Conservation (phyloP, 2,888 invertebrate genomes). For the Oligia fasciuncula region DNA sequence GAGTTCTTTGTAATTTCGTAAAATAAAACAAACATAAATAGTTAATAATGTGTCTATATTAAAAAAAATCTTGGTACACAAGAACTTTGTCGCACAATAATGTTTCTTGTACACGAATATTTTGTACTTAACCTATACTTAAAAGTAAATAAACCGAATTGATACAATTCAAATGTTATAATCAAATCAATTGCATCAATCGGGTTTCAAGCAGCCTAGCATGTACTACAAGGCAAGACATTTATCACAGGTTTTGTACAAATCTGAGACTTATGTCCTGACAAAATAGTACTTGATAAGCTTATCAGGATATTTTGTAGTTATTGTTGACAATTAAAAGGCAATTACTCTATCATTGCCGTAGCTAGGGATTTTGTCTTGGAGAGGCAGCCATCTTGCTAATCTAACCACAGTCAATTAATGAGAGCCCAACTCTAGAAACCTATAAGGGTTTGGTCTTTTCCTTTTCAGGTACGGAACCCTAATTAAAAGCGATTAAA, state of each 20-base stretch:
- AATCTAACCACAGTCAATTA: no score
- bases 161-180: constrained; percentile 11
- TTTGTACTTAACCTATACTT: constrained; percentile 60
- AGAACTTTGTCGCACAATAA: constrained; percentile 27
- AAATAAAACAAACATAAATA: constrained; percentile 40
- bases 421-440: no score
- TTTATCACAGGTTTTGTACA: not conserved
- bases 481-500: no score
- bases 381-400: no score
- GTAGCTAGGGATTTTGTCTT: no score
- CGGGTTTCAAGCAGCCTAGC: constrained; percentile 7
- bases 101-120: constrained; percentile 47
- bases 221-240: constrained; percentile 3
- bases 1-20: not conserved
- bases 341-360: no score
- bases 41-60: constrained; percentile 52
- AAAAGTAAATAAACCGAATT: constrained; percentile 29
- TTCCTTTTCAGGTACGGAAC: no score
- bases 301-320: constrained; percentile 31
- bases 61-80: constrained; percentile 56
- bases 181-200: constrained; percentile 26
- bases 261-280: constrained; percentile 1
- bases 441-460: no score
- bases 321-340: not conserved
- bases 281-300: constrained; percentile 22